Conservation (phyloP, 2,113 vertebrate species). For the Tenrec ecaudatus region DNA sequence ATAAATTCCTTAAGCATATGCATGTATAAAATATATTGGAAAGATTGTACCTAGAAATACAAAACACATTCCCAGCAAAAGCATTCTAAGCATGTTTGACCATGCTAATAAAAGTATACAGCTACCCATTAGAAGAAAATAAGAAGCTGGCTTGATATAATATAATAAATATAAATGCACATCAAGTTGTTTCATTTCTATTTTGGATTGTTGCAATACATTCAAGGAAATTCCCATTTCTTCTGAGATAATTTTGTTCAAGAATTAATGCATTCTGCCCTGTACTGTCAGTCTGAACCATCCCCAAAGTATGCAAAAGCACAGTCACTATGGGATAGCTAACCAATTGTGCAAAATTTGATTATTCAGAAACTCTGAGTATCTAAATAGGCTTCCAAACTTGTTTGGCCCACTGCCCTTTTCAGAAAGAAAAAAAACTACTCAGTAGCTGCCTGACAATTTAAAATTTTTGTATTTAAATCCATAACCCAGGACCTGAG, state of each 20-base stretch:
- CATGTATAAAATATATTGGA: not conserved
- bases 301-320: not conserved
- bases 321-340: not conserved
- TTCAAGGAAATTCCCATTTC: not conserved
- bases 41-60: not conserved
- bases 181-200: not conserved
- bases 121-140: not conserved
- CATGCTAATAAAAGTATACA: conserved; percentile 1
- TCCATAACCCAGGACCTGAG: too few relatives aligned
- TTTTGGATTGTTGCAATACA: conserved; percentile 21
- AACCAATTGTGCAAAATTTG: not conserved
- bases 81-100: not conserved
- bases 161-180: not conserved
- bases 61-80: not conserved
- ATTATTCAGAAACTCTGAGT: not conserved
- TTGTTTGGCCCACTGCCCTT: too few relatives aligned
- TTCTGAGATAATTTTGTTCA: not conserved
- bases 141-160: not conserved
- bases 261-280: not conserved
- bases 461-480: too few relatives aligned
- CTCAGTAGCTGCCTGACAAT: too few relatives aligned
- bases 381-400: not conserved
- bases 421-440: too few relatives aligned
- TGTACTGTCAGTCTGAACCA: not conserved
- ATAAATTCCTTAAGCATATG: conserved; percentile 23